These are phyloP conservation scores for Macroglossus sobrinus DNA, from an alignment of 2,113 vertebrate species.

Conservation along the genomic window DNA sequence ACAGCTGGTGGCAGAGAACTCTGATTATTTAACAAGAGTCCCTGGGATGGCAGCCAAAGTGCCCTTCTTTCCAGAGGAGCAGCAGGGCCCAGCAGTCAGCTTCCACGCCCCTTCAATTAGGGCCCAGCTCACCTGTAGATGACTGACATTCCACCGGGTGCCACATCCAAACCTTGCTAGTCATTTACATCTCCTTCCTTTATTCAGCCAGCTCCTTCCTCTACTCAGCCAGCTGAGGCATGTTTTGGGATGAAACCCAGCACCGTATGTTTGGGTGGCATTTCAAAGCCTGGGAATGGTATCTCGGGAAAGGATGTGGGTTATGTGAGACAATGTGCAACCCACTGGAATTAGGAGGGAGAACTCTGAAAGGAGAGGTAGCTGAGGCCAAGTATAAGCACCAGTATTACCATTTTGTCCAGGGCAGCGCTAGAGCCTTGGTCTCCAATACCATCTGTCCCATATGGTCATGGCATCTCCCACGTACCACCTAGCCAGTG, in stretches of 20 bases:
- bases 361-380: neutral
- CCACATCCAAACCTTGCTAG: neutral
- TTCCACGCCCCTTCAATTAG: neutral
- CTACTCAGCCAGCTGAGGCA: neutral
- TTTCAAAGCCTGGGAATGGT: neutral
- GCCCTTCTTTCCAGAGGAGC: constrained; percentile 29
- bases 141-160: neutral
- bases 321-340: neutral
- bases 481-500: neutral
- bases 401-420: neutral
- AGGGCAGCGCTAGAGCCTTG: neutral
- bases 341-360: neutral
- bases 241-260: neutral
- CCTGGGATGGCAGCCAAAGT: constrained; percentile 48
- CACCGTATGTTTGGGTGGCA: neutral
- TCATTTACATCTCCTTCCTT: neutral
- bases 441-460: neutral
- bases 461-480: neutral
- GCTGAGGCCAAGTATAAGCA: neutral
- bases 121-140: neutral
- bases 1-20: constrained; percentile 64
- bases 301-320: neutral
- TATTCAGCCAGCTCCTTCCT: neutral
- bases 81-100: neutral
- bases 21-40: constrained; percentile 66